phyloP scores from a whole-genome alignment of 2,113 vertebrate species.

The Genyomyrus donnyi region DNA sequence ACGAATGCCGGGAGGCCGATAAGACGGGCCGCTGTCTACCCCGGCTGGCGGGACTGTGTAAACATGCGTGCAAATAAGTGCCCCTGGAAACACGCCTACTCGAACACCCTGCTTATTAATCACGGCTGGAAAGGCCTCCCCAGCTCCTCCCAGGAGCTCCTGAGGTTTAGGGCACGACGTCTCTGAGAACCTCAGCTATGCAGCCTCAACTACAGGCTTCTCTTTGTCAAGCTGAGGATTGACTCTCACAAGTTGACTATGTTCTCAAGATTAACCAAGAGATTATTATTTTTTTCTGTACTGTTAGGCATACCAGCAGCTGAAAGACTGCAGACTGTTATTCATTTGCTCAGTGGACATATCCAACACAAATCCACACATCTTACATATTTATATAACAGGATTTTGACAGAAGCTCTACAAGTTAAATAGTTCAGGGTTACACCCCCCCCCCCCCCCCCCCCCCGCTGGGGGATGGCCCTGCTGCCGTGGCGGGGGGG shows the following conservation, averaged over 20 bases:
- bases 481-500: too few species aligned
- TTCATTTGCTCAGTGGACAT: neutral
- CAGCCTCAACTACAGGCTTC: neutral
- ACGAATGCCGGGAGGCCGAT: constrained; percentile 60
- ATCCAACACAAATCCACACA: neutral
- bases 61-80: neutral
- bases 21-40: neutral
- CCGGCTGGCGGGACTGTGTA: neutral
- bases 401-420: neutral
- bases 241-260: neutral
- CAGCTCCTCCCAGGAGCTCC: neutral
- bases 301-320: neutral
- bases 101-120: neutral
- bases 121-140: neutral
- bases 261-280: neutral
- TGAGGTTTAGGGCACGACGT: neutral
- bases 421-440: neutral
- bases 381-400: neutral
- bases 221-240: neutral
- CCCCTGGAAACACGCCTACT: neutral
- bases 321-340: neutral
- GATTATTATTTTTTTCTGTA: neutral
- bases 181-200: neutral
- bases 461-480: too few species aligned
- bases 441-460: neutral